Conservation (phyloP, 2,113 vertebrate species). For the Recurvirostra avosetta region DNA sequence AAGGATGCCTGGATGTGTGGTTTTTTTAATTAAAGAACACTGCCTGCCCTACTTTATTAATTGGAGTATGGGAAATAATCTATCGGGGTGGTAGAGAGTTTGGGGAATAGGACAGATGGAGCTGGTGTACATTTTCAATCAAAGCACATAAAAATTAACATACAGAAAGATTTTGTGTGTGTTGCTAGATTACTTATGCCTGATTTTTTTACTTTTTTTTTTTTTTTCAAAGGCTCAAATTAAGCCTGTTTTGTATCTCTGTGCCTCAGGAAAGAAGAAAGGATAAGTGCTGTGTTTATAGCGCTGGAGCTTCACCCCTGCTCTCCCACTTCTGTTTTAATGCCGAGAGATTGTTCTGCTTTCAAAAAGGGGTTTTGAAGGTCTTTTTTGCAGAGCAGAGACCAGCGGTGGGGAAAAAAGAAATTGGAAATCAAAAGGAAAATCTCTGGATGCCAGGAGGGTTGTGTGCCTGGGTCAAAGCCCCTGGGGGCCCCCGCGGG, state of each 20-base stretch:
- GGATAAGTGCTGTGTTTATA: background rate
- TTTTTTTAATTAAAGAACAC: slow-evolving; percentile 59
- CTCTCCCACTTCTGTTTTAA: background rate
- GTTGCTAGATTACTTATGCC: background rate
- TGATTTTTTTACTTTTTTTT: background rate
- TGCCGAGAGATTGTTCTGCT: background rate
- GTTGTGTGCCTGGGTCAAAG: background rate
- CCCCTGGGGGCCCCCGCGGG: rapidly evolving
- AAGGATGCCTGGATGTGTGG: background rate
- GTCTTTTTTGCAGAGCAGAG: background rate
- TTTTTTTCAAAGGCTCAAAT: background rate
- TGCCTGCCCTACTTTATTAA: slow-evolving; percentile 64
- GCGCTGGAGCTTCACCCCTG: background rate
- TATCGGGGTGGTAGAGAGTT: slow-evolving; percentile 37
- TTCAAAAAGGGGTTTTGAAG: background rate
- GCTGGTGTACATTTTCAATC: slow-evolving; percentile 44
- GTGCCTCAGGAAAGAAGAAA: slow-evolving; percentile 9
- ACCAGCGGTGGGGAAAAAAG: background rate
- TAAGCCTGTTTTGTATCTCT: slow-evolving; percentile 25
- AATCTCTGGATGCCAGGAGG: background rate
- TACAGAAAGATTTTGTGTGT: background rate
- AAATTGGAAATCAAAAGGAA: background rate
- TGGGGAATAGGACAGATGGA: slow-evolving; percentile 59
- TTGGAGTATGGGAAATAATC: slow-evolving; percentile 49
- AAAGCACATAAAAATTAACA: slow-evolving; percentile 55